Evolutionary conservation across 2,888 invertebrate genomes (phyloP).

Genomic region (Callinectes sapidus): DNA sequence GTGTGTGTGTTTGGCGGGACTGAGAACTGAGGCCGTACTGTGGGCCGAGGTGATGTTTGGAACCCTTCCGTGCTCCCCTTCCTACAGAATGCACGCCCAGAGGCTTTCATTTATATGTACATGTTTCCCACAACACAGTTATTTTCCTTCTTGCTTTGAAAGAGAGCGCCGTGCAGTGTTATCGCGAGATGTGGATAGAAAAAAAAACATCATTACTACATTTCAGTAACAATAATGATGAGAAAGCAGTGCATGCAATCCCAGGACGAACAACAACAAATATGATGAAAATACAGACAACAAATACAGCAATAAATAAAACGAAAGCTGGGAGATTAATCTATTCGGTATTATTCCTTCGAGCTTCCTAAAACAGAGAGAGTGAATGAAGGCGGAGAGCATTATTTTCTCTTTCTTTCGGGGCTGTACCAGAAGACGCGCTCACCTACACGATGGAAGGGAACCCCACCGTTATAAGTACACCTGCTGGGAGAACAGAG

Average conservation of each 20-base stretch:
- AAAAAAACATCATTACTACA: neutral
- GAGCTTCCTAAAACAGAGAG: conserved; percentile 6
- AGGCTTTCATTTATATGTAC: neutral
- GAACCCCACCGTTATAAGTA: conserved; percentile 34
- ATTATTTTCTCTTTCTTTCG: neutral
- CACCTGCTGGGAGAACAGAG: neutral
- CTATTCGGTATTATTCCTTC: conserved; percentile 14
- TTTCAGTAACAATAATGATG: neutral
- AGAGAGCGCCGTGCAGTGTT: neutral
- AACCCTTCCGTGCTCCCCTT: neutral
- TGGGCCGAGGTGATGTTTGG: neutral
- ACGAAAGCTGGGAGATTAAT: neutral
- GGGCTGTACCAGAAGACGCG: conserved; percentile 4
- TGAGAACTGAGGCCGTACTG: neutral
- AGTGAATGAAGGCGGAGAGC: neutral
- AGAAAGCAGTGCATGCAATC: neutral
- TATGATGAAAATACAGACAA: neutral
- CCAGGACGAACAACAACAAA: neutral
- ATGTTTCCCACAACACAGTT: neutral
- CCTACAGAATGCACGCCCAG: neutral
- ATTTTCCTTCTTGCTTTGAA: neutral
- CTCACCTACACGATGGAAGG: conserved; percentile 27
- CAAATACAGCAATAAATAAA: neutral
- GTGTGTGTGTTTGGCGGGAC: neutral
- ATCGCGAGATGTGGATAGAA: neutral